phyloP scores from a whole-genome alignment of 1,140 invertebrate genomes.

The Bombyx mori region ASM3026992v2 NC_085107.1:18788001-18788500 shows the following conservation, averaged over 20 bases:
- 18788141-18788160: slow-evolving; percentile 24
- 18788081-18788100: slow-evolving; percentile 46
- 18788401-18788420: slow-evolving; percentile 27
- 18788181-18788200: slow-evolving; percentile 27
- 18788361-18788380: slow-evolving; percentile 7
- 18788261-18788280: slow-evolving; percentile 37
- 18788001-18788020: slow-evolving; percentile 39
- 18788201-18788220: slow-evolving; percentile 50
- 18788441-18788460: slow-evolving; percentile 64
- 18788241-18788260: slow-evolving; percentile 23
- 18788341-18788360: slow-evolving; percentile 1
- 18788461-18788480: slow-evolving; percentile 64
- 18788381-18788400: slow-evolving; percentile 13
- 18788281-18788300: slow-evolving; percentile 9
- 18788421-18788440: slow-evolving; percentile 62
- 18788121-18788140: slow-evolving; percentile 20
- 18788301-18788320: slow-evolving; percentile 17
- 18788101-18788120: slow-evolving; percentile 38
- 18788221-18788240: slow-evolving; percentile 39
- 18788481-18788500: slow-evolving; percentile 67
- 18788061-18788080: slow-evolving; percentile 45
- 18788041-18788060: slow-evolving; percentile 60
- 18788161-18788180: slow-evolving; percentile 35
- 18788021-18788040: slow-evolving; percentile 55
- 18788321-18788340: slow-evolving; percentile 18